phyloP scores from a whole-genome alignment of 2,888 invertebrate genomes.

The Endotricha flammealis region DNA sequence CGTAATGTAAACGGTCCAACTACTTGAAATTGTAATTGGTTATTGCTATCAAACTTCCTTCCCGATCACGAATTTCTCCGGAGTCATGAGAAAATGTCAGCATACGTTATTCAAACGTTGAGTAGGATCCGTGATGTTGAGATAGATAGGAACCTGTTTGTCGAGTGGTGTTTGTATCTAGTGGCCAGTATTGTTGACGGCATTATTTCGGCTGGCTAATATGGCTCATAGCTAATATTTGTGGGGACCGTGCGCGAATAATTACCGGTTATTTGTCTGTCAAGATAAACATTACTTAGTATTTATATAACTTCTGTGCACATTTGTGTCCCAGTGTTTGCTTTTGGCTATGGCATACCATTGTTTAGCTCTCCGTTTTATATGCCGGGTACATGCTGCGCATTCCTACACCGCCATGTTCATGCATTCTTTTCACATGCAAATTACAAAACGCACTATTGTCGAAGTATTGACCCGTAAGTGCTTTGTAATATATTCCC shows the following conservation, averaged over 20 bases:
- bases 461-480: too few relatives aligned
- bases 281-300: slow-evolving; percentile 34
- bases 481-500: too few relatives aligned
- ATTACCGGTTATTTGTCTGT: slow-evolving; percentile 43
- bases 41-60: slow-evolving; percentile 54
- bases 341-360: neutral
- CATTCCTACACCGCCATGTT: too few relatives aligned
- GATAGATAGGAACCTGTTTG: slow-evolving; percentile 45
- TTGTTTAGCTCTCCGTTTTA: neutral
- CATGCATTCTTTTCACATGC: too few relatives aligned
- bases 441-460: too few relatives aligned
- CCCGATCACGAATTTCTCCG: slow-evolving; percentile 56
- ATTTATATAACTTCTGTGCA: slow-evolving; percentile 15
- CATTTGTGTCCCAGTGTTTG: neutral
- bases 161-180: slow-evolving; percentile 7
- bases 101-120: slow-evolving; percentile 35
- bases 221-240: slow-evolving; percentile 57
- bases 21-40: slow-evolving; percentile 50
- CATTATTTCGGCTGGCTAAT: slow-evolving; percentile 38
- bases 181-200: slow-evolving; percentile 34
- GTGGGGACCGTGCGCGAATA: slow-evolving; percentile 37
- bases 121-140: slow-evolving; percentile 33
- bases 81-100: slow-evolving; percentile 60
- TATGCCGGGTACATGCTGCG: neutral
- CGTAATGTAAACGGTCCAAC: slow-evolving; percentile 47